These are phyloP conservation scores for Sylvia atricapilla DNA, from an alignment of 2,113 vertebrate species.

Conservation along the genomic window DNA sequence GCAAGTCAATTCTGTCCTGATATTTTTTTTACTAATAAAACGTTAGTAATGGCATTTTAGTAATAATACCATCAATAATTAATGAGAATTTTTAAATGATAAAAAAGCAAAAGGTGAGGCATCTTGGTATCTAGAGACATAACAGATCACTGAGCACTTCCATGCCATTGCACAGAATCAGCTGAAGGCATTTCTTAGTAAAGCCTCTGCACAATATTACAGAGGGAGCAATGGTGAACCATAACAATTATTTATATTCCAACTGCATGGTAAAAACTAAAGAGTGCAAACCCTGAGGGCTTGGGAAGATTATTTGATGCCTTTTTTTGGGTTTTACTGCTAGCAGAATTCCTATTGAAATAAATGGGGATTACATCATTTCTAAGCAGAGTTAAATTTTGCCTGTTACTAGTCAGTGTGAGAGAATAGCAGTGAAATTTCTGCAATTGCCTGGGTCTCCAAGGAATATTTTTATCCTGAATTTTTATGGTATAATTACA, in stretches of 20 bases:
- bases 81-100: not conserved
- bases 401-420: not conserved
- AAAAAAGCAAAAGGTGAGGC: not conserved
- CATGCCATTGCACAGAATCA: not conserved
- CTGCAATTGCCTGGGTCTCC: not conserved
- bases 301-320: not conserved
- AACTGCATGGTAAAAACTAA: not conserved
- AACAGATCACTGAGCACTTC: conserved; percentile 19
- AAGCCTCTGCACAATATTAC: not conserved
- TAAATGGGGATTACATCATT: not conserved
- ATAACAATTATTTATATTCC: not conserved
- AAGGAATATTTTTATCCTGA: not conserved
- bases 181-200: not conserved
- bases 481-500: not conserved
- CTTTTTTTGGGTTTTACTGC: not conserved
- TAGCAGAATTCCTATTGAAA: not conserved
- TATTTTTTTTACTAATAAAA: not conserved
- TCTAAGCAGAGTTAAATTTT: not conserved
- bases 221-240: not conserved
- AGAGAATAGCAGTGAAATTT: not conserved
- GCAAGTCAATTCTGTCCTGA: not conserved
- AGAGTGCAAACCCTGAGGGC: not conserved
- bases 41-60: not conserved
- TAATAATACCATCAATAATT: not conserved
- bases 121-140: not conserved